phyloP scores from a whole-genome alignment of 2,888 invertebrate species.

The Lordiphosa andalusiaca region DNA sequence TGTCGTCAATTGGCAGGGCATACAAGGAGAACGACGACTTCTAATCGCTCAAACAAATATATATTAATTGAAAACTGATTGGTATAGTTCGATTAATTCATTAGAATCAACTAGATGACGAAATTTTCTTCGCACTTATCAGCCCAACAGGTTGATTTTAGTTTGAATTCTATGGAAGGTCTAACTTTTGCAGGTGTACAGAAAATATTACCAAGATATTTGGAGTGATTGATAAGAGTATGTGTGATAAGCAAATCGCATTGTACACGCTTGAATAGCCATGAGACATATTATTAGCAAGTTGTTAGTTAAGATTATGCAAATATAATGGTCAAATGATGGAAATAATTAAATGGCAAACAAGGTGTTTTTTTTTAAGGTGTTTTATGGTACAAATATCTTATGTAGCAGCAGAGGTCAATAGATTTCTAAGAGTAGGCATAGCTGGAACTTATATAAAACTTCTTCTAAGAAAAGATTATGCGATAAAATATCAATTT shows the following conservation, averaged over 20 bases:
- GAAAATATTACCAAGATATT: slow-evolving; percentile 20
- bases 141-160: slow-evolving; percentile 2
- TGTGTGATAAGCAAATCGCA: slow-evolving; percentile 48
- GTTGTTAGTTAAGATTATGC: slow-evolving; percentile 19
- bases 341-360: too few relatives aligned
- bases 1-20: slow-evolving; percentile 53
- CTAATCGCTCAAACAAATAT: slow-evolving; percentile 33
- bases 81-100: slow-evolving; percentile 55
- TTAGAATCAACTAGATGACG: slow-evolving; percentile 58
- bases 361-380: too few relatives aligned
- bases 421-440: too few relatives aligned
- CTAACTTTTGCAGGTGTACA: slow-evolving; percentile 31
- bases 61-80: slow-evolving; percentile 69
- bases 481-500: not conserved
- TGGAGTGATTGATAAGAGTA: slow-evolving; percentile 24
- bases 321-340: slow-evolving; percentile 23
- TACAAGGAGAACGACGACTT: not conserved
- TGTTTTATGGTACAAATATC: too few relatives aligned
- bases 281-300: slow-evolving; percentile 49
- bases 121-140: slow-evolving; percentile 50
- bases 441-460: not conserved
- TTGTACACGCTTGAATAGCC: slow-evolving; percentile 44
- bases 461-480: not conserved
- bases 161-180: slow-evolving; percentile 9
- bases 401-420: too few relatives aligned